These are phyloP conservation scores for Plecotus auritus DNA, from an alignment of 2,113 vertebrate species.

Conservation along the genomic window DNA sequence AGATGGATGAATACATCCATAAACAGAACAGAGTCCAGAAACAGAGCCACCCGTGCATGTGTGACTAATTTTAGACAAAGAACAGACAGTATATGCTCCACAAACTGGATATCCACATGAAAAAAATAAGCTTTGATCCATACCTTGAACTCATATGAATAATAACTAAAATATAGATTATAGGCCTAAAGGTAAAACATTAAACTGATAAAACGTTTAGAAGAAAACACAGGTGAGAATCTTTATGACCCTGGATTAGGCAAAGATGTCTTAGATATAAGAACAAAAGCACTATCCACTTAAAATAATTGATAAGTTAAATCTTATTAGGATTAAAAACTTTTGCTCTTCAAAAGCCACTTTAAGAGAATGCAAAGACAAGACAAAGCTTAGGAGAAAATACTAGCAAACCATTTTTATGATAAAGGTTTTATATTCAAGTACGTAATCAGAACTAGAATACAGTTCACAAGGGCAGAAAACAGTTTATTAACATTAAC, in stretches of 20 bases:
- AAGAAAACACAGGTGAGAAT: not conserved
- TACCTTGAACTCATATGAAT: not conserved
- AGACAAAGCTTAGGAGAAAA: not conserved
- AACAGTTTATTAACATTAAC: not conserved
- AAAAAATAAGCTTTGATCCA: not conserved
- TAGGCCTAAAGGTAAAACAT: not conserved
- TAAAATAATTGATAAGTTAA: not conserved
- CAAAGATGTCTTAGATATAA: not conserved
- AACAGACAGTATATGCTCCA: not conserved
- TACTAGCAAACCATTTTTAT: not conserved
- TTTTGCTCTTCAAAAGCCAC: not conserved
- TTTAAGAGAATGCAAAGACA: not conserved
- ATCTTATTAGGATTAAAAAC: not conserved
- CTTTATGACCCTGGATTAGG: not conserved
- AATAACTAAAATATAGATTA: not conserved
- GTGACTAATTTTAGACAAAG: not conserved
- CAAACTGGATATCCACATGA: not conserved
- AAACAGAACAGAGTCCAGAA: not conserved
- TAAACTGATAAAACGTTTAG: not conserved
- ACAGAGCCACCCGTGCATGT: fast-evolving
- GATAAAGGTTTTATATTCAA: not conserved
- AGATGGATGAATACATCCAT: not conserved
- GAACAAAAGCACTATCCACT: not conserved
- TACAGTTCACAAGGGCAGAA: not conserved
- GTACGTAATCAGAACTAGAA: not conserved